Evolutionary conservation across 2,888 invertebrate genomes (phyloP).

Genomic region (Seira musarum): DNA sequence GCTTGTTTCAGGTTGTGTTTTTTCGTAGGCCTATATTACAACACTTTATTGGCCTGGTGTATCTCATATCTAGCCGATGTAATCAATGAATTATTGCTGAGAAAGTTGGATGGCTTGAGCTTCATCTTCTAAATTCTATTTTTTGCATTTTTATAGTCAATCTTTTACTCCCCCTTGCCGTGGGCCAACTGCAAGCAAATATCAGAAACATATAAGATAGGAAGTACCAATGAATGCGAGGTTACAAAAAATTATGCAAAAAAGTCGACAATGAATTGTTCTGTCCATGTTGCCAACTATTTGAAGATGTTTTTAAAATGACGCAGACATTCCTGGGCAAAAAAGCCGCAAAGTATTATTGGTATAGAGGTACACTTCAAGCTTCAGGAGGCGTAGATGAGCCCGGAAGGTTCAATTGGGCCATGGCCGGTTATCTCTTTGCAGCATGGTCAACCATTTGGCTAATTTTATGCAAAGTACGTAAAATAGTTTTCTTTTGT

Average conservation of each 20-base stretch:
- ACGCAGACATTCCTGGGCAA: neutral
- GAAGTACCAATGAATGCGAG: too few relatives aligned
- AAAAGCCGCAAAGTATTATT: constrained; percentile 49
- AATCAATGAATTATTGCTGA: too few relatives aligned
- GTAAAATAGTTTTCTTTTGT: neutral
- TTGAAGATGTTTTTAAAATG: neutral
- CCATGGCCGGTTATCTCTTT: constrained; percentile 16
- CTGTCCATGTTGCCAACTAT: too few relatives aligned
- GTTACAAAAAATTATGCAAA: too few relatives aligned
- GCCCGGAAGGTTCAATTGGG: constrained; percentile 39
- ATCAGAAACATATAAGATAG: too few relatives aligned
- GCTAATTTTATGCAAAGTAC: constrained; percentile 37
- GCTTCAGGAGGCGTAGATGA: constrained; percentile 30
- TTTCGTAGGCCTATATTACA: constrained; percentile 53
- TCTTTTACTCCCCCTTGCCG: too few relatives aligned
- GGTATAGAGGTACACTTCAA: constrained; percentile 37
- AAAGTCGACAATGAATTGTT: too few relatives aligned
- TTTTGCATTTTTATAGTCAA: neutral
- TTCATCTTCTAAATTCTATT: neutral
- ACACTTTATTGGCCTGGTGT: constrained; percentile 49
- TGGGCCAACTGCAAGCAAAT: too few relatives aligned
- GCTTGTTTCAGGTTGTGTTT: constrained; percentile 25
- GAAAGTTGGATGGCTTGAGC: too few relatives aligned
- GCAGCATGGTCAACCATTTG: constrained; percentile 38
- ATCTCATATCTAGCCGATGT: constrained; percentile 48